phyloP scores from a whole-genome alignment of 1,140 invertebrate species.

The Trachelipus rathkii region DNA sequence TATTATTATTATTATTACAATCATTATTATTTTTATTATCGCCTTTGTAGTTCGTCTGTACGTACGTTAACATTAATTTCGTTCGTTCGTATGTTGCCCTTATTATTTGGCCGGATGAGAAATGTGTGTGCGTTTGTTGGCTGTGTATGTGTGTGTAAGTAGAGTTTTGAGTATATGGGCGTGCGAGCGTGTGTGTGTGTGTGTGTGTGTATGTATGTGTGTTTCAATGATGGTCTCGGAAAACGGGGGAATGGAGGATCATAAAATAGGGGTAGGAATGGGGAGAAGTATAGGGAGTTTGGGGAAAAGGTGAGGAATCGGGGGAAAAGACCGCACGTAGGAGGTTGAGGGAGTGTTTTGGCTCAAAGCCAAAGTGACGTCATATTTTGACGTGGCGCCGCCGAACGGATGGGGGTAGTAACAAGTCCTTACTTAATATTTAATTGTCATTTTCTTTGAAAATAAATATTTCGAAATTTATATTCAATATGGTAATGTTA shows the following conservation, averaged over 20 bases:
- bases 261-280: neutral
- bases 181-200: constrained; percentile 28
- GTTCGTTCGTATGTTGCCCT: constrained; percentile 11
- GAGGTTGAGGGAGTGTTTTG: constrained; percentile 18
- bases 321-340: constrained; percentile 2
- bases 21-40: no score
- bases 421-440: neutral
- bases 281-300: neutral
- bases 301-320: neutral
- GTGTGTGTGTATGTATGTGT: constrained; percentile 27
- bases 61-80: neutral
- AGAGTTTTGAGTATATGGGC: constrained; percentile 17
- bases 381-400: constrained; percentile 26
- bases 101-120: constrained; percentile 16
- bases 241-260: constrained; percentile 5
- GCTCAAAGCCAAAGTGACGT: constrained; percentile 30
- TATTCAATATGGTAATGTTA: no score
- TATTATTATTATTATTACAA: no score
- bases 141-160: neutral
- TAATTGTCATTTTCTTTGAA: no score
- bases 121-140: neutral
- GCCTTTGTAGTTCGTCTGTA: neutral
- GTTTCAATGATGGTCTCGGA: constrained; percentile 28
- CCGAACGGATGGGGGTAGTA: neutral
- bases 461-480: no score